Percentiles rank a stretch among this genome's conserved stretches.
Conservation (phyloP, 92 coral and sea anemone species). For the Palythoa heliodiscus region DNA sequence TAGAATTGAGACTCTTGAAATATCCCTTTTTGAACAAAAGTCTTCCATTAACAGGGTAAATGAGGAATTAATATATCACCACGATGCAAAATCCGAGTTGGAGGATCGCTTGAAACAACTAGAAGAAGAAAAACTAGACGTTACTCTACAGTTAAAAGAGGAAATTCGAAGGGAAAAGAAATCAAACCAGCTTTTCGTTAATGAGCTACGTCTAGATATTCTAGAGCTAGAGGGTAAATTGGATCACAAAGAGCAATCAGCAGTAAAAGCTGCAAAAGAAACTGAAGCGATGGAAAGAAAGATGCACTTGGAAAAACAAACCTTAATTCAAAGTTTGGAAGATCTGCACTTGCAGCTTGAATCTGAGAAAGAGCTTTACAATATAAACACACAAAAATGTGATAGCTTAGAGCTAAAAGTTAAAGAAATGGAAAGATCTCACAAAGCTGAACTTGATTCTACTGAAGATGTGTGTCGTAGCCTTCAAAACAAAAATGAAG, state of each 20-base stretch:
- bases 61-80: slow-evolving; percentile 56
- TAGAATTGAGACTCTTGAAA: slow-evolving; percentile 27
- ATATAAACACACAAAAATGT: slow-evolving; percentile 35
- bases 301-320: slow-evolving; percentile 54
- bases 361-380: slow-evolving; percentile 33
- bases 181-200: slow-evolving; percentile 48
- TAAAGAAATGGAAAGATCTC: slow-evolving; percentile 42
- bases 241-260: slow-evolving; percentile 52
- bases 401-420: slow-evolving; percentile 34
- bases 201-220: slow-evolving; percentile 56
- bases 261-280: slow-evolving; percentile 40
- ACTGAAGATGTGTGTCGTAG: slow-evolving; percentile 43
- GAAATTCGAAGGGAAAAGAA: slow-evolving; percentile 53
- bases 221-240: slow-evolving; percentile 46
- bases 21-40: not conserved
- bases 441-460: slow-evolving; percentile 38
- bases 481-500: slow-evolving; percentile 33
- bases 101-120: slow-evolving; percentile 52
- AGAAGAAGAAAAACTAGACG: slow-evolving; percentile 63
- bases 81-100: slow-evolving; percentile 49
- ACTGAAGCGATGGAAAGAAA: slow-evolving; percentile 46
- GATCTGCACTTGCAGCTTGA: slow-evolving; percentile 48
- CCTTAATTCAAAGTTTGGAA: slow-evolving; percentile 62
- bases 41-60: not conserved
- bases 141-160: slow-evolving; percentile 32